phyloP scores from a whole-genome alignment of 2,888 invertebrate genomes.

The Emesis castigata region DNA sequence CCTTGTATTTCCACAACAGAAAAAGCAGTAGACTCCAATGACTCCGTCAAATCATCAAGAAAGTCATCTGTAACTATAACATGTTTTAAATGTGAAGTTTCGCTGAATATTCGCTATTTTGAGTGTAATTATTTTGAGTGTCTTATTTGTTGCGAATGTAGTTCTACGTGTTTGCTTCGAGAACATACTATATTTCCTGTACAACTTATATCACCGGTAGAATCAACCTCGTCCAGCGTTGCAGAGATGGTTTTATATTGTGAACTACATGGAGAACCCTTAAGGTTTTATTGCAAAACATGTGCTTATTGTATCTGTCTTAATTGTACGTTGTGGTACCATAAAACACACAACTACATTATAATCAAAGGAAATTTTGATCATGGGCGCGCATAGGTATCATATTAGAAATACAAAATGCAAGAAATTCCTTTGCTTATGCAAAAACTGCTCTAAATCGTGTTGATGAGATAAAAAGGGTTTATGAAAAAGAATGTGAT shows the following conservation, averaged over 20 bases:
- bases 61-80: not conserved
- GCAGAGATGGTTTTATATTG: slow-evolving; percentile 40
- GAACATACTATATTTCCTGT: not conserved
- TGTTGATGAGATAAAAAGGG: not conserved
- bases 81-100: not conserved
- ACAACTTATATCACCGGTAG: not conserved
- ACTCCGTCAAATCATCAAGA: not conserved
- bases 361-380: not conserved
- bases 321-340: not conserved
- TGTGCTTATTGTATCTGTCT: not conserved
- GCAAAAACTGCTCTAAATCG: not conserved
- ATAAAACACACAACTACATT: not conserved
- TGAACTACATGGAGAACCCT: not conserved
- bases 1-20: not conserved
- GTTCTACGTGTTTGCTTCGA: not conserved
- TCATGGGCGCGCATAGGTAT: not conserved
- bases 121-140: not conserved
- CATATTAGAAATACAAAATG: slow-evolving; percentile 1
- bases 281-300: slow-evolving; percentile 2
- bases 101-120: not conserved
- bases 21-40: not conserved
- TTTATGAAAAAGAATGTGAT: not conserved
- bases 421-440: not conserved
- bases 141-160: not conserved
- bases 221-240: slow-evolving; percentile 27